Evolutionary conservation across 2,113 vertebrate species (phyloP), one percentile per base, ranked within the genome.

Genomic region (Cariama cristata): DNA sequence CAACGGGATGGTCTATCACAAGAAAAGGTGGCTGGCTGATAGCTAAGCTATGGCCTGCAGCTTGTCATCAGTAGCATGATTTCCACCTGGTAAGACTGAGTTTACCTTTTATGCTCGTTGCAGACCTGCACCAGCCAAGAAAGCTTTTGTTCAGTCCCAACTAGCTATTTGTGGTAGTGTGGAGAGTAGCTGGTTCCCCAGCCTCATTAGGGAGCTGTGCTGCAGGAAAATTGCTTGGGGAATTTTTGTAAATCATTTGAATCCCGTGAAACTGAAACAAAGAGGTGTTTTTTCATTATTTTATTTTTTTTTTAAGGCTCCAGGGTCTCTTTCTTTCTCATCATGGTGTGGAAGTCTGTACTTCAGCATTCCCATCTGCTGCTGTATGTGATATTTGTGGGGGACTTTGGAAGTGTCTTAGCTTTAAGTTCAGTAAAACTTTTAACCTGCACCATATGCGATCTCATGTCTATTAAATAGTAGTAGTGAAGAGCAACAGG

Each of bases 121-220:
- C 62, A 92, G 77, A 59, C 66, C 32, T 33, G 24, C 8, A 20
- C 18, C 67, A 75, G 42, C 67, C 42, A 32, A 22, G 49, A n/a
- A 58, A 68, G 26, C 27, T 68, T 90, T 68, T 3, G 1, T 45
- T 91, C 59, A 55, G 44, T 59, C 59, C 71, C 8, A 4, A 84
- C 47, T 72, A 84, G 30, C 40, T 79, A 4, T 80, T 74, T 72
- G 40, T 91, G 83, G 40, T n/a, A 81, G 53, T 30, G 49, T 56
- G 22, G 52, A 80, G 91, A 40, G 62, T 66, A 88, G 19, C 86
- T 91, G 81, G 58, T 81, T 95, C 86, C 87, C 91, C 86, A 95
- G 89, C 69, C 82, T 97, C 95, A 90, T 97, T 96, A 97, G 92
- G 96, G 95, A 97, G 62, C 80, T 82, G 62, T 91, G 86, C 86